Conservation (phyloP, 2,888 invertebrate species). For the Apodemia hepburni region DNA sequence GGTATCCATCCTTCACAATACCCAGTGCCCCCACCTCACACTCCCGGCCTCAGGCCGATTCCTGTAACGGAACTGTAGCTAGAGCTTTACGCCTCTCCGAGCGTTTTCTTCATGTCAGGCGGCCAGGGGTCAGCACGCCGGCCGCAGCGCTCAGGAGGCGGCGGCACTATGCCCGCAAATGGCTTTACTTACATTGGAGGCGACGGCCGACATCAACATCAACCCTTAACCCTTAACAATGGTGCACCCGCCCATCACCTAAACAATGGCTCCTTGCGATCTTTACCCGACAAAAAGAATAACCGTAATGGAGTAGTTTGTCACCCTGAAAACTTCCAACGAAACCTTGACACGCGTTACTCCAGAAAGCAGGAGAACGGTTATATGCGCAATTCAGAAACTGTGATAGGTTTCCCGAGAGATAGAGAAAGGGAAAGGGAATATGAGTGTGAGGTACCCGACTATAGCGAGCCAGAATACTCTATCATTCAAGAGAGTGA, state of each 20-base stretch:
- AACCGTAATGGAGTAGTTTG: conserved; percentile 67
- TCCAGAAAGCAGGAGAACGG: conserved; percentile 76
- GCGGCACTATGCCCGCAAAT: conserved; percentile 83
- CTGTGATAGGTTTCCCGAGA: conserved; percentile 63
- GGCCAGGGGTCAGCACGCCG: conserved; percentile 75
- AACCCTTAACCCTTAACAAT: conserved; percentile 73
- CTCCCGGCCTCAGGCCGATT: conserved; percentile 82
- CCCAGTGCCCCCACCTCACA: conserved; percentile 72
- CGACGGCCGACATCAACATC: conserved; percentile 78
- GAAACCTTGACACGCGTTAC: conserved; percentile 72
- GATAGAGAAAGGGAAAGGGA: conserved; percentile 42
- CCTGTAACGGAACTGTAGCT: conserved; percentile 97
- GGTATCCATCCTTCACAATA: conserved; percentile 80
- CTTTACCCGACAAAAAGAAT: conserved; percentile 70
- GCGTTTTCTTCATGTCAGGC: conserved; percentile 87
- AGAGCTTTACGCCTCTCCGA: conserved; percentile 95
- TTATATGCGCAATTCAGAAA: conserved; percentile 69
- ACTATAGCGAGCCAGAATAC: conserved; percentile 75
- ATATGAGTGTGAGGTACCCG: conserved; percentile 50
- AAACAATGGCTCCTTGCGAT: conserved; percentile 75
- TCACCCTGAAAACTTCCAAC: conserved; percentile 74
- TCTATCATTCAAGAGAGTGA: conserved; percentile 69
- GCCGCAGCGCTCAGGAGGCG: conserved; percentile 75
- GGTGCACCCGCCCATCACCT: conserved; percentile 72
- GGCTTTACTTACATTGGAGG: conserved; percentile 89